A percentile compares a stretch with the other conserved stretches of the same genome.
phyloP scores from a whole-genome alignment of 64 coral and sea anemone species.

The Stichodactyla helianthus region DNA sequence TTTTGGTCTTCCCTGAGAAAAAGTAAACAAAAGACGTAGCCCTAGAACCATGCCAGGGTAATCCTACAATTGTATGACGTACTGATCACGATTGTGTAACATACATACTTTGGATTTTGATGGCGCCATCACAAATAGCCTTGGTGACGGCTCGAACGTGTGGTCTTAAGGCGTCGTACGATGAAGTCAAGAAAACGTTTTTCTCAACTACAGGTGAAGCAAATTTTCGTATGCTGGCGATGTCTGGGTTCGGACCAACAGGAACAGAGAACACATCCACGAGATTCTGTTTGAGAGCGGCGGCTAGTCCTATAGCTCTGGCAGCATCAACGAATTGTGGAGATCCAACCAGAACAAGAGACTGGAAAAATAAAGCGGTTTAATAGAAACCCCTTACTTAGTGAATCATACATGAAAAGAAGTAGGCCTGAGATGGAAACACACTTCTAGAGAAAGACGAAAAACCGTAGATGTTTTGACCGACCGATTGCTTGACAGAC shows the following conservation, averaged over 20 bases:
- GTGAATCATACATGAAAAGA: too few species aligned
- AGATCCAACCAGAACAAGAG: constrained; percentile 42
- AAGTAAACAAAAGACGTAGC: too few species aligned
- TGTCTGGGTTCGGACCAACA: constrained; percentile 32
- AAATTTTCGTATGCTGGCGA: constrained; percentile 22
- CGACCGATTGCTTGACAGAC: too few species aligned
- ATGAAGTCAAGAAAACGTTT: constrained; percentile 47
- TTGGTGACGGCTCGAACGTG: constrained; percentile 36
- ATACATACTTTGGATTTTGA: constrained; percentile 17
- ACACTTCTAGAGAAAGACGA: too few species aligned
- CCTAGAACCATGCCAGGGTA: too few species aligned
- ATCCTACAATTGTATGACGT: too few species aligned
- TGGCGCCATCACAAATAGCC: constrained; percentile 49
- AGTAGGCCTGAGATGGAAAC: too few species aligned
- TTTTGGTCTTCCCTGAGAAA: too few species aligned
- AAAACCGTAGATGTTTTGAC: too few species aligned
- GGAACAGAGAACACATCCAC: constrained; percentile 31
- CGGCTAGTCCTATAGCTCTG: not conserved
- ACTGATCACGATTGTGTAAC: too few species aligned
- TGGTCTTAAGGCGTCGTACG: constrained; percentile 30
- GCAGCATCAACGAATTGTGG: constrained; percentile 14
- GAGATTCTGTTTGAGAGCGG: constrained; percentile 23
- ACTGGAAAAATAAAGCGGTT: constrained; percentile 10
- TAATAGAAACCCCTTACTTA: too few species aligned
- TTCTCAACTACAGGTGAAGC: constrained; percentile 36